Conservation (phyloP, 1,140 invertebrate genomes). For the Leptopilina clavipes region DNA sequence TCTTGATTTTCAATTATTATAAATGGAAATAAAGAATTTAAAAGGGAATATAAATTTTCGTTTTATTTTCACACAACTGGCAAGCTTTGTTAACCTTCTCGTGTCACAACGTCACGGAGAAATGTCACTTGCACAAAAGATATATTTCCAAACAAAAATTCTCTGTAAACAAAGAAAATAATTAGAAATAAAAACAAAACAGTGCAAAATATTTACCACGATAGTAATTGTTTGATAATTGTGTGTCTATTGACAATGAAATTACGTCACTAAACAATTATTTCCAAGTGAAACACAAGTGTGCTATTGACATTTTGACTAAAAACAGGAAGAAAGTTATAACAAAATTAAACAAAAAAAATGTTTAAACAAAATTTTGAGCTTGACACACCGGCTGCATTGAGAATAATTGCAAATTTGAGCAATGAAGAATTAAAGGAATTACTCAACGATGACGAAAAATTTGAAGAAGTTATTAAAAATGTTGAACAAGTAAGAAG, state of each 20-base stretch:
- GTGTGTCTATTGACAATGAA: background rate
- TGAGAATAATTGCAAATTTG: constrained; percentile 77
- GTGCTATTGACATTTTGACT: background rate
- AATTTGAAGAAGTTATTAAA: constrained; percentile 86
- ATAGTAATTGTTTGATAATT: background rate
- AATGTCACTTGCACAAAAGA: constrained; percentile 17
- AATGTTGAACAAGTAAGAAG: constrained; percentile 83
- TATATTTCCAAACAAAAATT: background rate
- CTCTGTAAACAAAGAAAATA: background rate
- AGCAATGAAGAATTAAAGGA: constrained; percentile 86
- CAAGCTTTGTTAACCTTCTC: background rate
- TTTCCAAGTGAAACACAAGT: background rate
- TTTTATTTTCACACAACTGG: background rate
- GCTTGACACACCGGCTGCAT: constrained; percentile 71
- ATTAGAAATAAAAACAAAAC: background rate
- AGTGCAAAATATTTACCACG: too few relatives aligned
- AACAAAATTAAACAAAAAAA: constrained; percentile 34
- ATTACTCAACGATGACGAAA: constrained; percentile 88
- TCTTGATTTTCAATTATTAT: too few relatives aligned
- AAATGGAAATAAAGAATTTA: too few relatives aligned
- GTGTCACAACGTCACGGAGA: background rate
- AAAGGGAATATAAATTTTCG: too few relatives aligned
- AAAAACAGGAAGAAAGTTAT: background rate
- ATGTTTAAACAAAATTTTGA: constrained; percentile 64
- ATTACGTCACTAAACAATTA: background rate